These are phyloP conservation scores for Pionites leucogaster DNA, from an alignment of 2,113 vertebrate species.

Conservation along the genomic window DNA sequence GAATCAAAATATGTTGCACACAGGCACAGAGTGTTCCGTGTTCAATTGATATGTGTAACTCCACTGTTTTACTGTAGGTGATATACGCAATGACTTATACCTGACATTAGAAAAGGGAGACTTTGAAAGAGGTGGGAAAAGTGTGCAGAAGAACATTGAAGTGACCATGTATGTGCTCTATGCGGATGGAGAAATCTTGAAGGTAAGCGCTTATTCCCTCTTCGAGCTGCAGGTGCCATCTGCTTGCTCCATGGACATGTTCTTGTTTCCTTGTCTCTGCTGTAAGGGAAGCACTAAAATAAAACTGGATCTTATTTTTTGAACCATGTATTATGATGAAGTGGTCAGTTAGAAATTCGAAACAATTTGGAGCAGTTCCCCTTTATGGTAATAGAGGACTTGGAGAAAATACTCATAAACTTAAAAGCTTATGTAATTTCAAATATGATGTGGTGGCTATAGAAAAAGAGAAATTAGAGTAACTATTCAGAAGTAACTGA, in stretches of 20 bases:
- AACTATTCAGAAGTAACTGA: not conserved
- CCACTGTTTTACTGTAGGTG: conserved; percentile 76
- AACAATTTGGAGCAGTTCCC: not conserved
- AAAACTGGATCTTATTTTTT: not conserved
- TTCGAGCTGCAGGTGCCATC: not conserved
- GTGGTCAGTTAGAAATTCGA: not conserved
- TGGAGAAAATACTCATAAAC: not conserved
- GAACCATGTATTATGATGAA: not conserved
- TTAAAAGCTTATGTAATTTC: not conserved
- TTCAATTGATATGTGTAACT: not conserved
- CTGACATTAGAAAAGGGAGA: conserved; percentile 93
- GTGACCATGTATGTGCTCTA: conserved; percentile 93
- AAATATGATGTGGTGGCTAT: not conserved
- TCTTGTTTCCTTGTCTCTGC: not conserved
- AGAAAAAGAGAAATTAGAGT: not conserved
- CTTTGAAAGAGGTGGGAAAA: conserved; percentile 97
- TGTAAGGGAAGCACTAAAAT: not conserved
- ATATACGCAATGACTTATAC: conserved; percentile 95
- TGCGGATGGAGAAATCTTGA: conserved; percentile 90
- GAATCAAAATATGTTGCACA: not conserved
- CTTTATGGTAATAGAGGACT: not conserved
- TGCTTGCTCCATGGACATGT: not conserved
- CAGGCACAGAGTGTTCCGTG: not conserved
- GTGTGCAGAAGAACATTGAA: conserved; percentile 98
- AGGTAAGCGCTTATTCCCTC: conserved; percentile 60